Evolutionary conservation across 2,113 vertebrate species (phyloP), one percentile per base, ranked within the genome.

Genomic region (Chauna torquata): DNA sequence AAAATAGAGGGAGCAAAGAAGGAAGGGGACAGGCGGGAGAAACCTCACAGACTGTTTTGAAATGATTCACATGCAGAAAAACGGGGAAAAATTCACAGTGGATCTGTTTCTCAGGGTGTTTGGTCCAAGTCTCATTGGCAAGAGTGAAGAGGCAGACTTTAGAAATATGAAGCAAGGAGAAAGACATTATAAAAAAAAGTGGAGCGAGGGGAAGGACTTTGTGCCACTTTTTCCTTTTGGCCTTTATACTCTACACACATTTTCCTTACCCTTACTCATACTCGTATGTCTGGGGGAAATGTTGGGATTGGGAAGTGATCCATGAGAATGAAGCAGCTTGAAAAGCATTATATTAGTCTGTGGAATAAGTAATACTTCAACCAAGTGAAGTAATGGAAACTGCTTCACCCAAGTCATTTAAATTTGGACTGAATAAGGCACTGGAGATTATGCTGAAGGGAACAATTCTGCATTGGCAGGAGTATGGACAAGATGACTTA

Each of bases 371-470:
- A 97, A 97, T 97, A 95, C 96, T 93, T 97, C 95, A 97, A 96
- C 72, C 76, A 92, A 95, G 77, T 98, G 96, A 98, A 97, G 96
- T 97, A 96, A 98, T 97, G 97, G 97, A 98, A 98, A 96, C 94
- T 54, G 47, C 77, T 95, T 97, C 94, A 94, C 95, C 95, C 94
- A 95, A 96, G 92, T 95, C 90, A 96, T 92, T 97, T 96, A 93
- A 90, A 95, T 92, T 95, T 97, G 93, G 95, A 94, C 91, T 74
- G 75, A 95, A 95, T 92, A 96, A 97, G 76, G 82, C 92, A 96
- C 91, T 96, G 78, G 89, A 95, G 92, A 97, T 96, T 97, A 96
- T 87, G 86, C 89, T 97, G 87, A 94, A 96, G 88, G 86, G 92
- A 95, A 97, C 93, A 97, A 88, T 96, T 95, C 91, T 94, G 57